Evolutionary conservation across 2,888 invertebrate genomes (phyloP).

Genomic region (Trichopria drosophilae): DNA sequence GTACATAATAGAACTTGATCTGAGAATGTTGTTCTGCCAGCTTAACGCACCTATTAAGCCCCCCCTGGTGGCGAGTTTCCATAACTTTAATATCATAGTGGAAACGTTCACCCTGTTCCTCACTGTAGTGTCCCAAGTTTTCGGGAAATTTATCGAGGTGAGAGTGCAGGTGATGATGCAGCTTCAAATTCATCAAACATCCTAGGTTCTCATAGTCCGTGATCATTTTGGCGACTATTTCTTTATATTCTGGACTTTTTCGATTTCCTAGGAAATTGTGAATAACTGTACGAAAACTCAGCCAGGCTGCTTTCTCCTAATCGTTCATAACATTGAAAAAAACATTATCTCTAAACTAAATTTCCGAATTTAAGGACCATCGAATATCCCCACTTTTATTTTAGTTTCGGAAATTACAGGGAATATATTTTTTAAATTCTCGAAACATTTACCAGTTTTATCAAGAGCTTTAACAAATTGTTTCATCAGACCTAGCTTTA

Average conservation of each 20-base stretch:
- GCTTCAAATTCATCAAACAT: conserved; percentile 31
- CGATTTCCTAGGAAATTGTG: conserved; percentile 31
- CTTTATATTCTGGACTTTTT: background rate
- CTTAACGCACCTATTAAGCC: too few species aligned
- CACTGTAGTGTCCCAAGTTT: conserved; percentile 13
- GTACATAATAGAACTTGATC: too few species aligned
- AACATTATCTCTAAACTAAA: conserved; percentile 27
- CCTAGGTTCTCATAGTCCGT: conserved; percentile 20
- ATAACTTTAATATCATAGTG: conserved; percentile 12
- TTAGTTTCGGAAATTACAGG: conserved; percentile 31
- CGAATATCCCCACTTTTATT: conserved; percentile 16
- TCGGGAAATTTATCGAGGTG: conserved; percentile 21
- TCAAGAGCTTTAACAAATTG: conserved; percentile 16
- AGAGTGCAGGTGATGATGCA: conserved; percentile 19
- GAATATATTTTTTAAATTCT: conserved; percentile 5
- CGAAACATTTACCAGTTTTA: conserved; percentile 10
- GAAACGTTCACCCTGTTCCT: conserved; percentile 22
- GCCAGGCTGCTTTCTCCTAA: conserved; percentile 27
- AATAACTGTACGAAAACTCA: conserved; percentile 8
- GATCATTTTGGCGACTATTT: conserved; percentile 32
- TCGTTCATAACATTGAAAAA: conserved; percentile 18
- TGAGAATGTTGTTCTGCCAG: too few species aligned
- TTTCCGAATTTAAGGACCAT: conserved; percentile 33
- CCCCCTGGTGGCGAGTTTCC: conserved; percentile 8
- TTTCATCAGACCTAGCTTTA: conserved; percentile 28